Evolutionary conservation across 2,888 invertebrate genomes (phyloP), one percentile per base, ranked within the genome.

Genomic region (Elysia crispata): DNA sequence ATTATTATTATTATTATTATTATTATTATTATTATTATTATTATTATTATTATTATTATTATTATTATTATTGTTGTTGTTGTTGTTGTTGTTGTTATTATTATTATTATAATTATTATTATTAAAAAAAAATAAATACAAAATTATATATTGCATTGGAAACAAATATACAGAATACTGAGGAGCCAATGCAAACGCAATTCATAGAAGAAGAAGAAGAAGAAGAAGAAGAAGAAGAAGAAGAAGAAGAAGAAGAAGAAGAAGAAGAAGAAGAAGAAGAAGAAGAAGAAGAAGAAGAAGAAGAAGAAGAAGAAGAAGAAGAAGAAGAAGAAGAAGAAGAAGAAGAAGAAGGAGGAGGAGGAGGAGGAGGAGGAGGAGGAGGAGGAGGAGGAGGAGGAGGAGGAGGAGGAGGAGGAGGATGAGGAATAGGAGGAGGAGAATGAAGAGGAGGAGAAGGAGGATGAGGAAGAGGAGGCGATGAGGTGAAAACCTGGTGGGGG

Each of bases 71-170:
- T n/a, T n/a, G n/a, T n/a, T n/a, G n/a, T n/a, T n/a, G n/a, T n/a
- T n/a, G n/a, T n/a, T n/a, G n/a, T n/a, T n/a, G n/a, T n/a, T n/a
- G n/a, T n/a, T n/a, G n/a, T n/a, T n/a, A n/a, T n/a, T n/a, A n/a
- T n/a, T n/a, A n/a, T n/a, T n/a, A n/a, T n/a, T n/a, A n/a, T n/a
- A n/a, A n/a, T n/a, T n/a, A n/a, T n/a, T n/a, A n/a, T n/a, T n/a
- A 25, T 0, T 6, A 41, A 41, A 79, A 64, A 64, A n/a, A 62
- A 49, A 70, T 18, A 70, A 73, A 78, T 23, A 62, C 20, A 70
- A 28, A 64, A n/a, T n/a, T n/a, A n/a, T n/a, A n/a, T n/a, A n/a
- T n/a, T n/a, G n/a, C n/a, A n/a, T n/a, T n/a, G n/a, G n/a, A n/a
- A n/a, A n/a, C n/a, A n/a, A n/a, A n/a, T n/a, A n/a, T n/a, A n/a